Conservation (phyloP, 1,140 invertebrate genomes). For the Aphis gossypii region DNA sequence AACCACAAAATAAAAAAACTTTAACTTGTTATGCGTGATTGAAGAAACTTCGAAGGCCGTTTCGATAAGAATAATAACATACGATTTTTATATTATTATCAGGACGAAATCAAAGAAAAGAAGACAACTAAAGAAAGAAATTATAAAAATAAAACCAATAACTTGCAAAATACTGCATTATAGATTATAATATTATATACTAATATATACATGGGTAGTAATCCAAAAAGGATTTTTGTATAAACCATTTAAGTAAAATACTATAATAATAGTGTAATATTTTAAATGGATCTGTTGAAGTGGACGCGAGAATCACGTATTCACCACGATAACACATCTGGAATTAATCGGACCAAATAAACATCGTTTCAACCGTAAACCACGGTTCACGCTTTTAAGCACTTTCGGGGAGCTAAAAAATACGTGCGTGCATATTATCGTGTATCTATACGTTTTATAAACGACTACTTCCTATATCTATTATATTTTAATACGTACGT, state of each 20-base stretch:
- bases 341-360: conserved; percentile 23
- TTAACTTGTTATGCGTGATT: too few relatives aligned
- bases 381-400: background rate
- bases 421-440: background rate
- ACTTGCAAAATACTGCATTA: too few relatives aligned
- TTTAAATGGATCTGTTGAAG: background rate
- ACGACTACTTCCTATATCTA: background rate
- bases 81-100: too few relatives aligned
- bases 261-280: background rate
- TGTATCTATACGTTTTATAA: background rate
- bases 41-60: too few relatives aligned
- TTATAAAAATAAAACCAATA: too few relatives aligned
- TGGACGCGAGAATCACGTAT: background rate
- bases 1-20: too few relatives aligned
- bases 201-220: too few relatives aligned
- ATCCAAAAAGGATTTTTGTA: background rate
- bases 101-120: background rate
- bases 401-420: background rate
- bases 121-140: background rate
- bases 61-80: too few relatives aligned
- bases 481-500: background rate
- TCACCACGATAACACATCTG: background rate
- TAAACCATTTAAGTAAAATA: background rate
- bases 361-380: conserved; percentile 9
- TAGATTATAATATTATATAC: too few relatives aligned